Evolutionary conservation across 2,113 vertebrate species (phyloP).

Genomic region (Thunnus thynnus): DNA sequence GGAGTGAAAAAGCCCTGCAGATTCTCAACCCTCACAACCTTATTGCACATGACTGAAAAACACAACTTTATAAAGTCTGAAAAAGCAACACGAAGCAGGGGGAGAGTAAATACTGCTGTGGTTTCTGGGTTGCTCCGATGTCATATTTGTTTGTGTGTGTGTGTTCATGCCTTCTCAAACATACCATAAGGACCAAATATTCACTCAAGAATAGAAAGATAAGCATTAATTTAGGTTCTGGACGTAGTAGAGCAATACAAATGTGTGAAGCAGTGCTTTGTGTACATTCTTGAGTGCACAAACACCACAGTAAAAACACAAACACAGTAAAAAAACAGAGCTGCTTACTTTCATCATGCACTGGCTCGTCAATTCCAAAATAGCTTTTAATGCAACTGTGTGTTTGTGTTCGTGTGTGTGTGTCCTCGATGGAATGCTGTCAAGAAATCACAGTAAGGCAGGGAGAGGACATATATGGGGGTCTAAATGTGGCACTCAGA

Average conservation of each 20-base stretch:
- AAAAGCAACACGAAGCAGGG: background rate
- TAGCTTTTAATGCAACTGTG: background rate
- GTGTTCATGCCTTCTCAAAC: background rate
- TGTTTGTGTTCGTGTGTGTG: background rate
- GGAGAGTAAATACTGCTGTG: background rate
- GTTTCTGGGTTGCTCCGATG: background rate
- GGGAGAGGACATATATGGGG: slow-evolving; percentile 31
- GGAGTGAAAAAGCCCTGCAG: background rate
- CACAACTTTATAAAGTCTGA: background rate
- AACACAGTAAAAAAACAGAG: too few relatives aligned
- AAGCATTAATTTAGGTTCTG: background rate
- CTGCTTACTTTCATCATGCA: background rate
- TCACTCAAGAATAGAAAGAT: background rate
- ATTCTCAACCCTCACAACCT: background rate
- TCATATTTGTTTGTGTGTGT: background rate
- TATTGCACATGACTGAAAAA: background rate
- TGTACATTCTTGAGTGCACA: background rate
- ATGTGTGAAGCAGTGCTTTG: background rate
- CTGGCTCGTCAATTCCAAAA: background rate
- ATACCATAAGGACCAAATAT: background rate
- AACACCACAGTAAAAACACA: too few relatives aligned
- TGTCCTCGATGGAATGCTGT: slow-evolving; percentile 39
- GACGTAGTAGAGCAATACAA: background rate
- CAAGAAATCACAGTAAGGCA: slow-evolving; percentile 32
- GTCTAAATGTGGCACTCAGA: slow-evolving; percentile 53